These are phyloP conservation scores for Apeltes quadracus DNA, from an alignment of 2,113 vertebrate genomes.

Conservation along the genomic window DNA sequence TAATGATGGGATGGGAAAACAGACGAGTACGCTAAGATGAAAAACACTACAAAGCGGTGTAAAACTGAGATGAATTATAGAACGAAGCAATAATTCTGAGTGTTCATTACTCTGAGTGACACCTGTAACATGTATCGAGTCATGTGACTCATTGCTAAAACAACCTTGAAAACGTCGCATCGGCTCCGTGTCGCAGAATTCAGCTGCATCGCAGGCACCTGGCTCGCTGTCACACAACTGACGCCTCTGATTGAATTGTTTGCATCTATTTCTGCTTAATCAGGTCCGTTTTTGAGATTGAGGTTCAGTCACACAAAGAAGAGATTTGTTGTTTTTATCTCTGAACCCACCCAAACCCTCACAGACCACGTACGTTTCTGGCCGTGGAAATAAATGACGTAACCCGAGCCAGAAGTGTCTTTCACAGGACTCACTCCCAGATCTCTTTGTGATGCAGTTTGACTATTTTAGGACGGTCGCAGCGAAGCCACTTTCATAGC, in stretches of 20 bases:
- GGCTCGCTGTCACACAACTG: conserved; percentile 34
- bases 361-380: conserved; percentile 68
- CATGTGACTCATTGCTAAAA: neutral
- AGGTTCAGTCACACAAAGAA: conserved; percentile 49
- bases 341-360: conserved; percentile 49
- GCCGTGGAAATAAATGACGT: conserved; percentile 54
- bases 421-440: conserved; percentile 35
- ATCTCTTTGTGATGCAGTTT: conserved; percentile 31
- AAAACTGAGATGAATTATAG: neutral
- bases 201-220: conserved; percentile 34
- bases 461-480: conserved; percentile 36
- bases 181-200: conserved; percentile 22
- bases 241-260: conserved; percentile 50
- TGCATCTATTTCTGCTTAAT: conserved; percentile 51
- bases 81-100: neutral
- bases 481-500: conserved; percentile 25
- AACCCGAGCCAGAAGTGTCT: conserved; percentile 50
- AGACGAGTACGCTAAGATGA: too few relatives aligned
- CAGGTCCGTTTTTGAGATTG: conserved; percentile 36
- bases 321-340: conserved; percentile 48
- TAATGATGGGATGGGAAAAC: too few relatives aligned
- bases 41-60: neutral
- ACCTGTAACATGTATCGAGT: conserved; percentile 2
- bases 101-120: neutral
- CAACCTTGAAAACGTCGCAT: conserved; percentile 3